phyloP scores from a whole-genome alignment of 2,797 vertebrate species.

The Mus spretus region DNA sequence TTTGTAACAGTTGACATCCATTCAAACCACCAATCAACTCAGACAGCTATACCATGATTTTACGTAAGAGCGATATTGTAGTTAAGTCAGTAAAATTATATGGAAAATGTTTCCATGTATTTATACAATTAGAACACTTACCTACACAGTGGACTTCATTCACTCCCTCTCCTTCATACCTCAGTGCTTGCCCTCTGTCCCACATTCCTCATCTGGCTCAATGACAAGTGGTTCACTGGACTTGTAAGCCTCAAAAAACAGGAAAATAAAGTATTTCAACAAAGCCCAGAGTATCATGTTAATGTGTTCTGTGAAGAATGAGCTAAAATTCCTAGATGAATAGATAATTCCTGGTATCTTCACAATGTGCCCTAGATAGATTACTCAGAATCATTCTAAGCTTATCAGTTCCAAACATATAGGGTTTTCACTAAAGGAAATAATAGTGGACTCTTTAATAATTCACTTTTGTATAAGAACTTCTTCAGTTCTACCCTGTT shows the following conservation, averaged over 20 bases:
- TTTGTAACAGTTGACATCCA: neutral
- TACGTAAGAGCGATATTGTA: neutral
- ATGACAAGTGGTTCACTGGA: neutral
- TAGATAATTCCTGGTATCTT: neutral
- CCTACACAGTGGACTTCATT: neutral
- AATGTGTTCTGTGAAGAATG: neutral
- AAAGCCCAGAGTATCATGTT: neutral
- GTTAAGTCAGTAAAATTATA: neutral
- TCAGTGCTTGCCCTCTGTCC: neutral
- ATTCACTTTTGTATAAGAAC: neutral
- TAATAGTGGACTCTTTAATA: neutral
- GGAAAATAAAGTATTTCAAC: neutral
- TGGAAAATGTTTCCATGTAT: neutral
- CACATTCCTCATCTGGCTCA: neutral
- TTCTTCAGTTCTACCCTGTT: neutral
- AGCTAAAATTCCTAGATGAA: neutral
- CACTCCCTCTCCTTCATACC: neutral
- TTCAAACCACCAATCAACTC: neutral
- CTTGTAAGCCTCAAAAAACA: neutral
- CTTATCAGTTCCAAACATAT: neutral
- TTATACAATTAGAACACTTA: neutral
- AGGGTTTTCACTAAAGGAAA: conserved; percentile 16
- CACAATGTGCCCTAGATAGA: neutral
- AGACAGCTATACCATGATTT: neutral
- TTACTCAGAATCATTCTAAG: neutral